Base-by-base conservation (phyloP, 2,113 vertebrate genomes). In the Alouatta palliata region DNA sequence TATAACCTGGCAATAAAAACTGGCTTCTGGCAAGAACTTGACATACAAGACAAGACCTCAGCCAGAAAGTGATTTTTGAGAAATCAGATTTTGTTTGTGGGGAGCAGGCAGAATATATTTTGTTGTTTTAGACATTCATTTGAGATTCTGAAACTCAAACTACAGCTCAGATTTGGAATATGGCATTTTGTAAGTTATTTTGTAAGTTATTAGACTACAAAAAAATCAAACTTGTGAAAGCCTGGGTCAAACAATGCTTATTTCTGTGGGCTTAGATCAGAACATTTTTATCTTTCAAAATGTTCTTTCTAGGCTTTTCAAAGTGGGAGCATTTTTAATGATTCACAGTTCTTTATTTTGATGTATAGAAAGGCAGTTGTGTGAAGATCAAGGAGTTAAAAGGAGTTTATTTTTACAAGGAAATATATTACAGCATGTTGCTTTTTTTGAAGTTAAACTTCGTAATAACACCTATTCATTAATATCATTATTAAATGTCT, bases 1-100 rank as follows among this genome's bases (percentile, higher is more conserved):
- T 95, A 93, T 89, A 97, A 94, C 94, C 95, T 97, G 91, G 96
- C 94, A 97, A 96, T 98, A 96, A 96, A 96, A 97, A 97, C 58
- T 96, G 94, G 94, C 96, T 97, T 97, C 96, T 0, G 45, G 97
- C 94, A 96, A 95, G 97, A 98, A 70, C 49, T 92, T 97, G 97
- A 98, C 97, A 96, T 73, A 94, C 40, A 94, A 94, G 96, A 98
- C 92, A 97, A 89, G 96, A 93, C 92, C 95, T 96, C 96, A 97
- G 79, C 77, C 87, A 97, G 92, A 75, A 98, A 96, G 92, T 95
- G 96, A 73, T 92, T 98, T 95, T 91, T 82, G 92, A 96, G 86
- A 87, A 92, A 94, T 94, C 90, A 58, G 90, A 83, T 84, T 94
- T 90, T 91, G 52, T 75, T 71, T 5, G 4, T 0, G 32, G 27